phyloP scores from a whole-genome alignment of 1,140 invertebrate genomes.

The Leptopilina clavipes region DNA sequence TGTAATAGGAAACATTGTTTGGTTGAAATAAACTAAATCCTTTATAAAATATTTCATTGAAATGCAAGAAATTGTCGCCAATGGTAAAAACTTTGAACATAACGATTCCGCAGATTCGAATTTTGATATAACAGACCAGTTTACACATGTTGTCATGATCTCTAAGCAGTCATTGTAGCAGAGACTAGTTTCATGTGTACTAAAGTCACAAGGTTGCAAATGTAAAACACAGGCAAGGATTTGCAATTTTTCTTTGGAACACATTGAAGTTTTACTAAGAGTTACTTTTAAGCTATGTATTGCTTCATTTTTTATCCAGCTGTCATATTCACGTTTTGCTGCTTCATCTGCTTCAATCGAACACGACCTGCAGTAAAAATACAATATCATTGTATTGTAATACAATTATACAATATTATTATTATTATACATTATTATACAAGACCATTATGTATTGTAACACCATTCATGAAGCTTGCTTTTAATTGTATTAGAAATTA shows the following conservation, averaged over 20 bases:
- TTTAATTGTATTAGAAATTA: too few relatives aligned
- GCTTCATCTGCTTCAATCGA: constrained; percentile 63
- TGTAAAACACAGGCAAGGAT: constrained; percentile 90
- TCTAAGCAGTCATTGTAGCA: constrained; percentile 89
- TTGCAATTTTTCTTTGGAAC: constrained; percentile 87
- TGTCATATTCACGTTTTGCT: constrained; percentile 67
- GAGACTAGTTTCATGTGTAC: constrained; percentile 83
- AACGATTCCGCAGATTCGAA: constrained; percentile 76
- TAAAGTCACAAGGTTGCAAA: constrained; percentile 87
- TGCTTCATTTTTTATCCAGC: constrained; percentile 74
- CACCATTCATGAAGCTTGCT: too few relatives aligned
- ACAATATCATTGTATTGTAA: too few relatives aligned
- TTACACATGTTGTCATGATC: constrained; percentile 87
- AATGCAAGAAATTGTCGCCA: constrained; percentile 81
- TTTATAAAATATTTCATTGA: constrained; percentile 79
- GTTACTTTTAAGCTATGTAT: constrained; percentile 85
- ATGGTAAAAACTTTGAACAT: constrained; percentile 82
- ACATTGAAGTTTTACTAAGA: constrained; percentile 85
- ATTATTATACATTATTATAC: too few relatives aligned
- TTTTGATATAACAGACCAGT: constrained; percentile 76
- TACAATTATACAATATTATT: too few relatives aligned
- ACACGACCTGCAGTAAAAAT: too few relatives aligned
- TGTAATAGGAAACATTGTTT: not conserved
- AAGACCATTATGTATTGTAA: too few relatives aligned
- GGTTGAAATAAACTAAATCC: not conserved